These are phyloP conservation scores for Stomatorhinus walkeri DNA, from an alignment of 2,797 vertebrate genomes.

Conservation along the genomic window DNA sequence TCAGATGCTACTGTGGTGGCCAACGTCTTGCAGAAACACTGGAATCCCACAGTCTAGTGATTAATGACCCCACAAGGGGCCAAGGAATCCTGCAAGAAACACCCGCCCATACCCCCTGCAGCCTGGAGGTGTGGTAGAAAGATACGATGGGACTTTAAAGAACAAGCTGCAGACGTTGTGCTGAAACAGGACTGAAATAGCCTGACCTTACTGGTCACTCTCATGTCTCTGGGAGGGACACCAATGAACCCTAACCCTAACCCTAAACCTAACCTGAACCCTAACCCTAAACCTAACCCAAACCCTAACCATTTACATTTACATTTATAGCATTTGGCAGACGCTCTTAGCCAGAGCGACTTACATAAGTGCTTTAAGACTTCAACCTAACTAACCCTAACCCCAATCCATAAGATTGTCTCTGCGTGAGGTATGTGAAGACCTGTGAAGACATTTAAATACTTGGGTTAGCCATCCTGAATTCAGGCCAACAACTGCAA, in stretches of 20 bases:
- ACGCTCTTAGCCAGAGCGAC: too few species aligned
- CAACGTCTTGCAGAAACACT: neutral
- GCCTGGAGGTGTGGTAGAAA: neutral
- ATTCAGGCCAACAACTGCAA: neutral
- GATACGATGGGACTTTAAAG: neutral
- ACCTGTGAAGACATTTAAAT: neutral
- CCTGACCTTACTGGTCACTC: neutral
- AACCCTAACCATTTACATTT: too few species aligned
- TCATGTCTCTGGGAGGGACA: neutral
- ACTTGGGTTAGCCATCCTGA: neutral
- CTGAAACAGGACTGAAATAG: neutral
- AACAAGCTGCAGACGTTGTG: neutral
- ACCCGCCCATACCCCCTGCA: neutral
- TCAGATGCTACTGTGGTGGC: neutral
- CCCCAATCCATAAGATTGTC: too few species aligned
- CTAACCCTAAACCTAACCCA: too few species aligned
- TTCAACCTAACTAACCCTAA: too few species aligned
- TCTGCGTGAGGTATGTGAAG: too few species aligned
- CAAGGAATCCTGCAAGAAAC: neutral
- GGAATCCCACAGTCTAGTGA: neutral
- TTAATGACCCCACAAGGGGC: neutral
- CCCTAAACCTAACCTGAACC: too few species aligned
- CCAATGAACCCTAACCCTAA: too few species aligned
- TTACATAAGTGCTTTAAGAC: too few species aligned
- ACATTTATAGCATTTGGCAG: too few species aligned